Conservation (phyloP, 2,113 vertebrate species). For the Xerus inauris region DNA sequence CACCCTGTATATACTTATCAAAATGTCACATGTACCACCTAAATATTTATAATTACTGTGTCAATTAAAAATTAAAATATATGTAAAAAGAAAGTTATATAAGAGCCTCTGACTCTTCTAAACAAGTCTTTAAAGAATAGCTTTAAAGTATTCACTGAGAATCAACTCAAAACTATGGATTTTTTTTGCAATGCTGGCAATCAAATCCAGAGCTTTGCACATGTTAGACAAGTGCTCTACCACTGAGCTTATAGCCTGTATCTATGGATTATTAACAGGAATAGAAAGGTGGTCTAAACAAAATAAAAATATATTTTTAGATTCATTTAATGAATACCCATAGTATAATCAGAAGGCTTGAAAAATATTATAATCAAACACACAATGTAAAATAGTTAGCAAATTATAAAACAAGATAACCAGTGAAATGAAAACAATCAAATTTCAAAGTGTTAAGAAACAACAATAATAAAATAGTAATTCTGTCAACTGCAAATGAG, state of each 20-base stretch:
- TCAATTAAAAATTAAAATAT: neutral
- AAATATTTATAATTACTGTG: neutral
- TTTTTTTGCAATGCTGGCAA: neutral
- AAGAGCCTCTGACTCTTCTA: neutral
- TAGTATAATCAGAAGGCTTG: neutral
- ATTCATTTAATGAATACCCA: slow-evolving; percentile 25
- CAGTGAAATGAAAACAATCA: slow-evolving; percentile 19
- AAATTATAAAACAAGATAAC: slow-evolving; percentile 43
- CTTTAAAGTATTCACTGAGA: neutral
- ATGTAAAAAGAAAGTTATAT: neutral
- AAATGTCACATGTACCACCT: neutral
- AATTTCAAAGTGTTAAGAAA: slow-evolving; percentile 1
- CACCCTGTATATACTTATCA: neutral
- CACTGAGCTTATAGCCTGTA: neutral
- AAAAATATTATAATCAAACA: slow-evolving; percentile 41
- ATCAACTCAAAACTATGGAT: neutral
- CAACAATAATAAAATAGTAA: neutral
- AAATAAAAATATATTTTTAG: neutral
- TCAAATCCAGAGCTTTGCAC: neutral
- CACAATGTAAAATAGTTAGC: neutral
- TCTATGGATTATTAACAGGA: neutral
- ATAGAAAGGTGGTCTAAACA: neutral
- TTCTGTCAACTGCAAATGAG: neutral
- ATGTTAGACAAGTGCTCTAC: neutral
- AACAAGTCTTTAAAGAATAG: slow-evolving; percentile 17